These are phyloP conservation scores for Drosophila percnosoma DNA, from an alignment of 2,888 invertebrate species.

Conservation along the genomic window DNA sequence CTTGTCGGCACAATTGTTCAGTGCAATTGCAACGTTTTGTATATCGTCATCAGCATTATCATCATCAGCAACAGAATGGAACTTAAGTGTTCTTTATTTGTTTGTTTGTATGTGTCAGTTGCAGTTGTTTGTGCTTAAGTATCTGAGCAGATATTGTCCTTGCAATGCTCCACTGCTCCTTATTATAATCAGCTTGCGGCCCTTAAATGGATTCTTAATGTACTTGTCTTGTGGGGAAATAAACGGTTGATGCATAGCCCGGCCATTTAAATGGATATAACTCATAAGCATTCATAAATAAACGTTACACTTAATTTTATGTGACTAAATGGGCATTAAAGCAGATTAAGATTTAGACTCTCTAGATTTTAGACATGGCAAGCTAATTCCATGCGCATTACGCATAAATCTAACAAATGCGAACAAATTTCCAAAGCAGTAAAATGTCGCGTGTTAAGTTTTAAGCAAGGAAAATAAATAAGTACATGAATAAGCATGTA, in stretches of 20 bases:
- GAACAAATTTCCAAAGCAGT: constrained; percentile 19
- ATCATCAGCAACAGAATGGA: constrained; percentile 17
- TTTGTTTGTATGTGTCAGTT: constrained; percentile 35
- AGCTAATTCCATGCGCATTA: constrained; percentile 33
- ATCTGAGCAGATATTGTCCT: constrained; percentile 18
- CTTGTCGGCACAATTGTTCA: constrained; percentile 29
- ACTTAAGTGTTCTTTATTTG: constrained; percentile 16
- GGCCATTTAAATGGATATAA: constrained; percentile 45
- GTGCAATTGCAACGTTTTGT: constrained; percentile 24
- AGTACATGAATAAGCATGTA: constrained; percentile 12
- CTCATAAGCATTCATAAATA: constrained; percentile 46
- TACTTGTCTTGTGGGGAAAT: constrained; percentile 18
- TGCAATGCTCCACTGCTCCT: constrained; percentile 18
- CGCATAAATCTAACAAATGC: constrained; percentile 51
- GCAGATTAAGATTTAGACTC: constrained; percentile 43
- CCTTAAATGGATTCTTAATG: constrained; percentile 18
- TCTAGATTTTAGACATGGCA: constrained; percentile 37
- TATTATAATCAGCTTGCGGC: constrained; percentile 29
- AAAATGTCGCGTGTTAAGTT: constrained; percentile 43
- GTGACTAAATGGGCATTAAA: constrained; percentile 35
- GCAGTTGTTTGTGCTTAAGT: constrained; percentile 15
- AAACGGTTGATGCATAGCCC: constrained; percentile 19
- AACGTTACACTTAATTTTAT: constrained; percentile 35
- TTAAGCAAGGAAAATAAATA: constrained; percentile 44
- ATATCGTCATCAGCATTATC: constrained; percentile 8